phyloP scores from a whole-genome alignment of 1,140 invertebrate genomes.

The Neuroterus valhalla region DNA sequence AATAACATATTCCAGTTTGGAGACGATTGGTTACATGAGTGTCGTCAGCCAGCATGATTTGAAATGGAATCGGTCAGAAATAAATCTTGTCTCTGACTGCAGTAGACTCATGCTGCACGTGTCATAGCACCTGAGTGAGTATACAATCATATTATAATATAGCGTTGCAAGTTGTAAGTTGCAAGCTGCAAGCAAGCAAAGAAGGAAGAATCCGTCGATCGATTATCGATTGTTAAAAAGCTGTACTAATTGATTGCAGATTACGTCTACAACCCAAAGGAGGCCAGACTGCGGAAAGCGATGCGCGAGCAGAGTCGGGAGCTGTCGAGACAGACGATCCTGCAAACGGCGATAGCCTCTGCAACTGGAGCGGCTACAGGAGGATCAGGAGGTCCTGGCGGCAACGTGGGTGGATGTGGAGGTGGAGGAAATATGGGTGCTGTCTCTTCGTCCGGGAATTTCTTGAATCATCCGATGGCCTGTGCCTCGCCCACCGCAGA shows the following conservation, averaged over 20 bases:
- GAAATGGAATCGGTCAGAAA: too few relatives aligned
- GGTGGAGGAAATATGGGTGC: constrained; percentile 45
- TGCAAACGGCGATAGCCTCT: constrained; percentile 58
- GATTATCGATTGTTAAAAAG: constrained; percentile 32
- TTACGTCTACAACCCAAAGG: constrained; percentile 81
- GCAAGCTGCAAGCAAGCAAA: too few relatives aligned
- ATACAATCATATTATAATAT: too few relatives aligned
- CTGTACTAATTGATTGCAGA: constrained; percentile 68
- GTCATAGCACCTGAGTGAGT: neutral
- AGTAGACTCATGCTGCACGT: neutral
- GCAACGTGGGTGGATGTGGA: constrained; percentile 8
- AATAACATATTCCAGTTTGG: too few relatives aligned
- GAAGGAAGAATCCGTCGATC: too few relatives aligned
- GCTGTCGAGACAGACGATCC: constrained; percentile 67
- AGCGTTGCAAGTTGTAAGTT: constrained; percentile 25
- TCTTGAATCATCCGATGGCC: constrained; percentile 59
- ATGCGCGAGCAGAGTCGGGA: constrained; percentile 76
- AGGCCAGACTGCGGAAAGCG: constrained; percentile 78
- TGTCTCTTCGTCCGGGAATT: constrained; percentile 54
- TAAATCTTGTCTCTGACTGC: neutral
- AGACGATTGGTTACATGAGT: too few relatives aligned
- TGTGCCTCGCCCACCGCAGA: constrained; percentile 52
- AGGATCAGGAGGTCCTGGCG: constrained; percentile 34
- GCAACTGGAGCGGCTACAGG: constrained; percentile 65
- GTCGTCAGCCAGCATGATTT: too few relatives aligned